Percentiles rank a stretch among this genome's conserved stretches.
Conservation (phyloP, 2,888 invertebrate species). For the Lucinisca nassula region DNA sequence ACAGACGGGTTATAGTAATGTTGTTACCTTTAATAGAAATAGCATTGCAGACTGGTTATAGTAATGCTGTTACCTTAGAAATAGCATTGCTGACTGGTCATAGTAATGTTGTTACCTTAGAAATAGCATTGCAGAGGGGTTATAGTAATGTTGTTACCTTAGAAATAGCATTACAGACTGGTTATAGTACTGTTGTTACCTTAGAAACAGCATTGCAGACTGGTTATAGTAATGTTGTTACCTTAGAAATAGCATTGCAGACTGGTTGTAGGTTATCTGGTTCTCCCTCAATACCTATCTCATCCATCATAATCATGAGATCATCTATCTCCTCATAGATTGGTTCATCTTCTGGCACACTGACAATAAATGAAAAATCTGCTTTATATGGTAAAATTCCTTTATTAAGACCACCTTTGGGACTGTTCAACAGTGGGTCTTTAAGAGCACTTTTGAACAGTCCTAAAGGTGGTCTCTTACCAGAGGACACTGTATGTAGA, state of each 20-base stretch:
- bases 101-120: not conserved
- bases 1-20: not conserved
- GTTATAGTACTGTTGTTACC: conserved; percentile 24
- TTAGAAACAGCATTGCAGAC: conserved; percentile 53
- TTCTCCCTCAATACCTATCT: conserved; percentile 41
- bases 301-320: conserved; percentile 51
- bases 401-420: too few relatives aligned
- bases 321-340: conserved; percentile 81
- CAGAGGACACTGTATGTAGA: too few relatives aligned
- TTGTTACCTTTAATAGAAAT: not conserved
- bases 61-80: not conserved
- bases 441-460: too few relatives aligned
- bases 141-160: not conserved
- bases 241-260: conserved; percentile 61
- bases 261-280: conserved; percentile 46
- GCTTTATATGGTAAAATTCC: too few relatives aligned
- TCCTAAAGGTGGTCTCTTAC: too few relatives aligned
- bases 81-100: not conserved
- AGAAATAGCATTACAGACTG: not conserved
- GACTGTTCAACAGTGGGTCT: too few relatives aligned
- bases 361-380: too few relatives aligned
- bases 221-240: conserved; percentile 6
- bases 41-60: not conserved
- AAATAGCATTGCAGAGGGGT: not conserved
- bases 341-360: conserved; percentile 72